Evolutionary conservation across 2,113 vertebrate genomes (phyloP).

Genomic region (Hydrochoerus hydrochaeris): DNA sequence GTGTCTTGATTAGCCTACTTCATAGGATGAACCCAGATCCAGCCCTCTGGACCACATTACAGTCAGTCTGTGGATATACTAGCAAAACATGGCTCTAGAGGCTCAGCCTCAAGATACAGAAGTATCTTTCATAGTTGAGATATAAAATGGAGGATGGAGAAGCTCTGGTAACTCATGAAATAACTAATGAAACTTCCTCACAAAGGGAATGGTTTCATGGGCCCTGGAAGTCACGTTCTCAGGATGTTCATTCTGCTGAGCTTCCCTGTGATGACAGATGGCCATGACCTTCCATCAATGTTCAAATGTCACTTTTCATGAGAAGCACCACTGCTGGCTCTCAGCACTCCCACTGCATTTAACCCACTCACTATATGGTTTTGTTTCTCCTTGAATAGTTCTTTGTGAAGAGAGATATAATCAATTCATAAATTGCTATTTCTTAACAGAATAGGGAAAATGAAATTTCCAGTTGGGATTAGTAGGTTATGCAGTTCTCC

Average conservation of each 20-base stretch:
- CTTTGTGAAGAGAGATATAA: neutral
- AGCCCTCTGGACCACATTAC: neutral
- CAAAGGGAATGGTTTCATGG: neutral
- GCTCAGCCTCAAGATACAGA: fast-evolving
- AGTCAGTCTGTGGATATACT: neutral
- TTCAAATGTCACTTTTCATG: neutral
- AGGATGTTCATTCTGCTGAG: neutral
- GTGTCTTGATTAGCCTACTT: neutral
- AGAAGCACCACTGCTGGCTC: neutral
- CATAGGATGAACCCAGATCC: neutral
- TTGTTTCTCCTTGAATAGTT: neutral
- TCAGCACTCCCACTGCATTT: neutral
- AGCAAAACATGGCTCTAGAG: neutral
- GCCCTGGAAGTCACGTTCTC: neutral
- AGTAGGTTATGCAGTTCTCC: neutral
- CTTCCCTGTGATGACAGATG: neutral
- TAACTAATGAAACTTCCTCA: neutral
- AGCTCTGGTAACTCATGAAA: no score
- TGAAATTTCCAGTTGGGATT: neutral
- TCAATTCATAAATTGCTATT: neutral
- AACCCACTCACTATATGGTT: fast-evolving
- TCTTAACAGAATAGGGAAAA: neutral
- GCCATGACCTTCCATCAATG: neutral
- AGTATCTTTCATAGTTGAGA: neutral
- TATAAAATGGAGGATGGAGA: neutral